Base-by-base conservation (phyloP, 2,888 invertebrate genomes). In the Xestia sexstrigata region DNA sequence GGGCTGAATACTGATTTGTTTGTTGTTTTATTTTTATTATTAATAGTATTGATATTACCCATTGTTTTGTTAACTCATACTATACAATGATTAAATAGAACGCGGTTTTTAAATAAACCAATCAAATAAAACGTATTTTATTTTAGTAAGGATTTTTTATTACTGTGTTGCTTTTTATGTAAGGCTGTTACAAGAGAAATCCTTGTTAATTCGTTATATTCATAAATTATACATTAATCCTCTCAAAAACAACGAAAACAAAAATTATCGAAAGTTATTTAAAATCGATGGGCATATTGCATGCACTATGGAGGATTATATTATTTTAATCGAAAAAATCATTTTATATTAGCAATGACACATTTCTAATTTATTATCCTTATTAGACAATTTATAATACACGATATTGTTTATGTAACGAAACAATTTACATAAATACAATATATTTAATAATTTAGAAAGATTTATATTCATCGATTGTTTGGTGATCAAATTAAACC, bases 231-330 rank as follows among this genome's bases (percentile, higher is more conserved):
- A n/a, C 35, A 45, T 74, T 30, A 74, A 81, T 73, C n/a, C 39
- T 1, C 17, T 23, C 15, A 74, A 74, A 71, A 75, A 78, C 30
- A 65, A 65, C 58, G 17, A 58, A 49, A 26, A 23, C 42, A 66
- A 42, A 75, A 70, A 65, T 58, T 30, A 42, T 62, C 7, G 80
- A 81, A 81, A 83, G 83, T 83, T 83, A 23, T 55, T n/a, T 20
- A 0, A 76, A 77, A 63, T 55, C n/a, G 15, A 42, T 26, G 13
- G 17, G 23, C 2, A 42, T 20, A 30, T 62, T 47, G n/a, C 26
- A 15, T 66, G 55, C 4, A 17, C 7, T 13, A 63, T 74, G 17
- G 20, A n/a, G 2, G 6, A 68, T 55, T 49, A 13, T 23, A 11
- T 26, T 39, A 58, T 35, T 78, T 30, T 4, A 35, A 62, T 49